phyloP scores from a whole-genome alignment of 2,113 vertebrate species.

The Muscicapa adusta region DNA sequence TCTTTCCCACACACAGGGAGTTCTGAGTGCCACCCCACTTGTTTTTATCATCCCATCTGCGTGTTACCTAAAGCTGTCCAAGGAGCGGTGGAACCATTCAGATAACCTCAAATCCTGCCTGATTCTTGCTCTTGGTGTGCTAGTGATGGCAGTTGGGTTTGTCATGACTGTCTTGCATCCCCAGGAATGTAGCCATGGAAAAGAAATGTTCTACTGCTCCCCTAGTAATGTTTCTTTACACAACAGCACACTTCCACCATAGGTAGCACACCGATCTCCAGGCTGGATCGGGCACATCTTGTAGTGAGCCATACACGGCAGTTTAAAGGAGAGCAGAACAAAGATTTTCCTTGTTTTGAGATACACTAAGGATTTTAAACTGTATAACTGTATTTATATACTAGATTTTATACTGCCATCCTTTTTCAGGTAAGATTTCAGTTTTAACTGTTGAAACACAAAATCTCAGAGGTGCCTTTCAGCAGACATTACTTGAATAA shows the following conservation, averaged over 20 bases:
- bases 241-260: conserved; percentile 65
- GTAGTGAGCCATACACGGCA: background rate
- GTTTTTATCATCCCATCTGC: conserved; percentile 94
- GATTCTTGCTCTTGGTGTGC: conserved; percentile 79
- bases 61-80: conserved; percentile 87
- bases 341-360: background rate
- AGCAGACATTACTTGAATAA: background rate
- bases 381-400: background rate
- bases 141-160: conserved; percentile 86
- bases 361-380: background rate
- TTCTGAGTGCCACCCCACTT: conserved; percentile 86
- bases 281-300: background rate
- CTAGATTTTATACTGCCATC: background rate
- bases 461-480: background rate
- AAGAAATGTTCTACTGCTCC: conserved; percentile 90
- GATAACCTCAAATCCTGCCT: conserved; percentile 79
- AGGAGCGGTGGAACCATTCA: conserved; percentile 79
- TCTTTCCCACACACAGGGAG: conserved; percentile 77
- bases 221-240: conserved; percentile 73
- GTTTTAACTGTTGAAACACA: background rate
- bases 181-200: conserved; percentile 87
- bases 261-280: background rate
- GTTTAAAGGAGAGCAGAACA: background rate
- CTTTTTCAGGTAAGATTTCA: background rate
- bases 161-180: conserved; percentile 79